Conservation (phyloP, 2,888 invertebrate genomes). For the Athalia rosae region DNA sequence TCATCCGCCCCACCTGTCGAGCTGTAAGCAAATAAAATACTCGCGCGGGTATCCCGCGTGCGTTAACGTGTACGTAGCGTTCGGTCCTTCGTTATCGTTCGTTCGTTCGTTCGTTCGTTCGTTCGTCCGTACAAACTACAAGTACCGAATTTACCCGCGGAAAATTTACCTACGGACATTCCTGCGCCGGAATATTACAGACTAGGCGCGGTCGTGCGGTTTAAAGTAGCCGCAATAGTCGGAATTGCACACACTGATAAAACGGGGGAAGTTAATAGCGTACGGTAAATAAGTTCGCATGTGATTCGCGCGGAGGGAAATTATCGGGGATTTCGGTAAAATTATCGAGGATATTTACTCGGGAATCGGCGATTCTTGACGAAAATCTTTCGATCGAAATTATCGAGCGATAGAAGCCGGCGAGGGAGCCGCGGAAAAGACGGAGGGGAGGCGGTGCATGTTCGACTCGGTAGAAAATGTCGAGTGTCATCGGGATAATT, state of each 20-base stretch:
- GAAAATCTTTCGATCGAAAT: conserved; percentile 45
- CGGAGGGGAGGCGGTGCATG: conserved; percentile 25
- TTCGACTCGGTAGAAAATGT: conserved; percentile 38
- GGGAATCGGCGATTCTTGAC: conserved; percentile 37
- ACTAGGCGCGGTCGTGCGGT: too few relatives aligned
- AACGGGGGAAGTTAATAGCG: too few relatives aligned
- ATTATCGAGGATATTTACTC: conserved; percentile 37
- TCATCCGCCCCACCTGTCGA: conserved; percentile 25
- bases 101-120: too few relatives aligned
- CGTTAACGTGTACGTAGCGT: background rate
- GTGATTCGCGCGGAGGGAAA: too few relatives aligned
- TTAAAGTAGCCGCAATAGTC: too few relatives aligned
- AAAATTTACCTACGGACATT: too few relatives aligned
- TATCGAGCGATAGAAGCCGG: conserved; percentile 36
- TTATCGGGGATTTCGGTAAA: background rate
- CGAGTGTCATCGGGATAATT: conserved; percentile 68
- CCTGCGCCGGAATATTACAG: too few relatives aligned
- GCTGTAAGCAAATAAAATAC: conserved; percentile 39
- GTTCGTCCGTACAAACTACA: too few relatives aligned
- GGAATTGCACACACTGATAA: too few relatives aligned
- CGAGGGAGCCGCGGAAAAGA: background rate
- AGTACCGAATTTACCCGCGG: too few relatives aligned
- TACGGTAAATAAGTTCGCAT: too few relatives aligned
- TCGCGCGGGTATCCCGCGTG: conserved; percentile 22
- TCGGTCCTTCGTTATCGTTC: too few relatives aligned